phyloP scores from a whole-genome alignment of 1,140 invertebrate species.

The Tetramorium simillimum region DNA sequence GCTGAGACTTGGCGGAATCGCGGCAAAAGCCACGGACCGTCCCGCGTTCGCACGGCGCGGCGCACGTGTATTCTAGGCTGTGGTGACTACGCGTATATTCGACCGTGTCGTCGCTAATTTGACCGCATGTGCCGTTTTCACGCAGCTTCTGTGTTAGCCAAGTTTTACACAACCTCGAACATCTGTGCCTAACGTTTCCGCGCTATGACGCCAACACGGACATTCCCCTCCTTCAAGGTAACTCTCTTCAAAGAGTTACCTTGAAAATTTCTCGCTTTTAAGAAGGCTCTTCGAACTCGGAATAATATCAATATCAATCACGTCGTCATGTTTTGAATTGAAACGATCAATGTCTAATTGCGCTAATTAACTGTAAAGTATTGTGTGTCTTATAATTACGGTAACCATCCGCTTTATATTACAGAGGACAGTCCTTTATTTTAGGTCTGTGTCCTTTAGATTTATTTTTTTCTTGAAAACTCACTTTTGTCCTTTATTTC shows the following conservation, averaged over 20 bases:
- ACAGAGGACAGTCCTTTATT: no score
- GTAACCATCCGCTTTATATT: no score
- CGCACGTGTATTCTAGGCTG: neutral
- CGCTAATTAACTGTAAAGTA: neutral
- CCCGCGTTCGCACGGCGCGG: no score
- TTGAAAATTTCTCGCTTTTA: neutral
- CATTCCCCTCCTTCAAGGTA: neutral
- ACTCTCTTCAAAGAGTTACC: neutral
- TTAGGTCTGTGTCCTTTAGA: no score
- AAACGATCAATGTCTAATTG: neutral
- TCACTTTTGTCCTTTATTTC: no score
- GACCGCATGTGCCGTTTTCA: conserved; percentile 15
- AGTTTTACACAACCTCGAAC: neutral
- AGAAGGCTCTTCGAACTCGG: no score
- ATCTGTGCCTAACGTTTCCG: conserved; percentile 5
- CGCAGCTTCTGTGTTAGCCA: neutral
- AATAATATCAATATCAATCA: neutral
- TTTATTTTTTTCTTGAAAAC: no score
- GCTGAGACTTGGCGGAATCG: conserved; percentile 30
- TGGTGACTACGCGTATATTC: conserved; percentile 21
- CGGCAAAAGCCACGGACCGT: conserved; percentile 13
- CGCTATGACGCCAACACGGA: neutral
- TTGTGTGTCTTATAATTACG: neutral
- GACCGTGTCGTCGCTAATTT: conserved; percentile 18
- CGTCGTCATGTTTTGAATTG: neutral